Conservation (phyloP, 2,888 invertebrate genomes). For the Synanthedon vespiformis region DNA sequence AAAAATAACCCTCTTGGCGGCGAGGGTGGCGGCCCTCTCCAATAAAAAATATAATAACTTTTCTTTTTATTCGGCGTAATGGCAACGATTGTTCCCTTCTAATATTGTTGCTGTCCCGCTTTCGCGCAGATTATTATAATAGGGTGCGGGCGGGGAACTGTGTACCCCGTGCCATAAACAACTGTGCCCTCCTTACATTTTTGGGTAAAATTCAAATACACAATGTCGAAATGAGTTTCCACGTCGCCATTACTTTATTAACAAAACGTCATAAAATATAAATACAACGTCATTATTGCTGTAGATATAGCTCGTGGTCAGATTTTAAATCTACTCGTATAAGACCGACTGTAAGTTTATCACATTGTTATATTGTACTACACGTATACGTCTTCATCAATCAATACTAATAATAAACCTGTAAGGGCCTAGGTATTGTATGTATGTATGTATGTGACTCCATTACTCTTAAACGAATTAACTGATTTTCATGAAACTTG, state of each 20-base stretch:
- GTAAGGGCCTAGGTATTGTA: too few relatives aligned
- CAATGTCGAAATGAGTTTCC: background rate
- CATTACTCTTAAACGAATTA: too few relatives aligned
- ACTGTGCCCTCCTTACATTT: background rate
- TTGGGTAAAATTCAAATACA: background rate
- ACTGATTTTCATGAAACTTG: too few relatives aligned
- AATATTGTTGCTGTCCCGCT: conserved; percentile 55
- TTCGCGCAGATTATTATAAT: conserved; percentile 55
- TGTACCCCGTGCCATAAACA: conserved; percentile 4
- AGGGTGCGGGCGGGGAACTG: conserved; percentile 28
- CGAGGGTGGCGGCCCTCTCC: conserved; percentile 66
- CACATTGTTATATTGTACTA: too few relatives aligned
- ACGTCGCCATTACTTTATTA: background rate
- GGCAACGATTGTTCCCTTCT: conserved; percentile 63
- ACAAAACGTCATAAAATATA: background rate
- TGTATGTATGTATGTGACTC: too few relatives aligned
- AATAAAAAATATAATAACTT: conserved; percentile 71
- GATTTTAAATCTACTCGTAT: too few relatives aligned
- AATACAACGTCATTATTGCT: conserved; percentile 9
- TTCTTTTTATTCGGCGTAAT: conserved; percentile 69
- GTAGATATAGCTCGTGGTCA: conserved; percentile 13
- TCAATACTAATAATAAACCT: too few relatives aligned
- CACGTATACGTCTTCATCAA: too few relatives aligned
- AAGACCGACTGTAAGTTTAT: too few relatives aligned
- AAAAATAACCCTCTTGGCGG: conserved; percentile 69